These are phyloP conservation scores for Iguana delicatissima DNA, from an alignment of 2,797 vertebrate species.

Conservation along the genomic window DNA sequence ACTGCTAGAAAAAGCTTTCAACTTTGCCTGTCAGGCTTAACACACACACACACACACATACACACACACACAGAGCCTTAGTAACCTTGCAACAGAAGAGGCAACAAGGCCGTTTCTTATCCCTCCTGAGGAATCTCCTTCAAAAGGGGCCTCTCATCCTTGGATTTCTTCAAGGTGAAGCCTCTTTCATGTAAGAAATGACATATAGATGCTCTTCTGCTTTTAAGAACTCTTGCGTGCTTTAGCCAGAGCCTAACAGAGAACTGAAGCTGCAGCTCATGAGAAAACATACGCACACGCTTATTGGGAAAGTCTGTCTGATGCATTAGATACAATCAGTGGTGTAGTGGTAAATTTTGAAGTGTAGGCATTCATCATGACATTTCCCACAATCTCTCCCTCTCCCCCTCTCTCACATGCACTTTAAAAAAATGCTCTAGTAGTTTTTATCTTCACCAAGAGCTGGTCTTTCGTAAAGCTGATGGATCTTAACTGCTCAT, in stretches of 20 bases:
- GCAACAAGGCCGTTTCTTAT: background rate
- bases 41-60: conserved; percentile 1
- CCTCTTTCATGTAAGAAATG: conserved; percentile 41
- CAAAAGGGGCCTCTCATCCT: conserved; percentile 39
- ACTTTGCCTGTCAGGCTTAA: conserved; percentile 25
- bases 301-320: background rate
- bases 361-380: background rate
- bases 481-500: background rate
- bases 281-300: background rate
- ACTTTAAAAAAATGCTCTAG: background rate
- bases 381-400: background rate
- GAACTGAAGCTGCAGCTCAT: background rate
- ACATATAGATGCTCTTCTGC: background rate
- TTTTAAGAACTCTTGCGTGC: conserved; percentile 17
- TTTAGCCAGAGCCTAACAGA: background rate
- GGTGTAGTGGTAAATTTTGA: background rate
- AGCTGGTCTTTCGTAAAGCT: background rate
- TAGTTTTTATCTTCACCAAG: background rate
- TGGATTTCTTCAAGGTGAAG: conserved; percentile 35
- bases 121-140: conserved; percentile 34
- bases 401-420: too few relatives aligned
- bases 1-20: conserved; percentile 23
- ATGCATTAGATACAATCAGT: background rate
- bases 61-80: background rate
- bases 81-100: conserved; percentile 8